Evolutionary conservation across 2,888 invertebrate species (phyloP).

Genomic region (Leptopilina drosophilae): DNA sequence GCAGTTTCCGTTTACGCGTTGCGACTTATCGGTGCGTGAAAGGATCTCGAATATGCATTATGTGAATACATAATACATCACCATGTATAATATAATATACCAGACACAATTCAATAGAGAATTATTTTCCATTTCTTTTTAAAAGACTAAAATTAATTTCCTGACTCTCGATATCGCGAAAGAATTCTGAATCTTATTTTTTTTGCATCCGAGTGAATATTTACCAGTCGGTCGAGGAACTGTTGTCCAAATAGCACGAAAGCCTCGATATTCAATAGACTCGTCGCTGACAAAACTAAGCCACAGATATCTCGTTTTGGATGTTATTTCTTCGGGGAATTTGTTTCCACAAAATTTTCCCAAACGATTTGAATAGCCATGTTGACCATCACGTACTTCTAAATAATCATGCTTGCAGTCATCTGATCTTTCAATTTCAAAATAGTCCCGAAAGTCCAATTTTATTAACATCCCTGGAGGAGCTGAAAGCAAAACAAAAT

Average conservation of each 20-base stretch:
- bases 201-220: background rate
- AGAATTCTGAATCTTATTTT: no score
- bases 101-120: no score
- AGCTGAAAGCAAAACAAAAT: conserved; percentile 76
- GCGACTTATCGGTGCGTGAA: conserved; percentile 21
- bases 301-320: conserved; percentile 87
- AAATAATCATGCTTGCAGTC: conserved; percentile 89
- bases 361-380: conserved; percentile 84
- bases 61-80: background rate
- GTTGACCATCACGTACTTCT: conserved; percentile 89
- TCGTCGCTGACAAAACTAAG: conserved; percentile 88
- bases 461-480: conserved; percentile 83
- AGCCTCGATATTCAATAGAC: conserved; percentile 88
- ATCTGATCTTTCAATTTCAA: conserved; percentile 83
- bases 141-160: no score
- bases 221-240: conserved; percentile 79
- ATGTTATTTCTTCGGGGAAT: conserved; percentile 86
- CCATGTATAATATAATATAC: no score
- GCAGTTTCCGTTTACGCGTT: conserved; percentile 28
- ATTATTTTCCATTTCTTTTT: no score
- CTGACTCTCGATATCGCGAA: no score
- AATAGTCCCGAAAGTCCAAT: conserved; percentile 89
- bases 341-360: conserved; percentile 85
- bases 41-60: conserved; percentile 26
- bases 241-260: conserved; percentile 86